Evolutionary conservation across 1,140 invertebrate genomes (phyloP), one percentile per base, ranked within the genome.

Genomic region (Drosophila fuyamai): DNA sequence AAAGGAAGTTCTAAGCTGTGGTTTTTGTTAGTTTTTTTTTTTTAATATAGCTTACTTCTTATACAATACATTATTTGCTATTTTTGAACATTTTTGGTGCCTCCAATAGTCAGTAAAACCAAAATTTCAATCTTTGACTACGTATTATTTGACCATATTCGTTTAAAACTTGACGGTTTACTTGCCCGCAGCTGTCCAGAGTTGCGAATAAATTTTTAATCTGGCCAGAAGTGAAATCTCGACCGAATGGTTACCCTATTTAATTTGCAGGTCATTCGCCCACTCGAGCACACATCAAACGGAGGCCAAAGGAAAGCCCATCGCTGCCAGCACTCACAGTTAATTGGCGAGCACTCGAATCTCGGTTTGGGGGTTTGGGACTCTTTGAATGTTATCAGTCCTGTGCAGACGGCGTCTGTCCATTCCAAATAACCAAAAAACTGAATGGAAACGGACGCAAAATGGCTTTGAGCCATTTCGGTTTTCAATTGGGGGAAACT

Each of bases 321-420:
- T 75, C 72, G 54, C 62, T 41, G 32, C 53, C 55, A 61, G 76
- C 83, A 89, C 83, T 88, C 83, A 74, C 72, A 74, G 54, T 48
- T 89, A 84, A 89, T 89, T 89, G 80, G 74, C 54, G 70, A 80
- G 62, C 76, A 68, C 71, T 60, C 54, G 61, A 68, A 54, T 66
- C 61, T 36, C 41, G 29, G 27, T 36, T 51, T 41, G 18, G 41
- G 50, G 44, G 41, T 10, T 9, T 40, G 29, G 43, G 53, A 54
- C 54, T 77, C 35, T 51, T 67, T 89, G 77, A 84, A 89, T 75
- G 84, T 89, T 89, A 89, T 89, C 84, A 89, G 81, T 89, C 77
- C 66, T 47, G 16, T 74, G 74, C 84, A 89, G 84, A 81, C 81
- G 70, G 32, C 54, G 72, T 50, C 46, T 58, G 65, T 66, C 77